Base-by-base conservation (phyloP, 2,113 vertebrate species). In the Camelus dromedarius region DNA sequence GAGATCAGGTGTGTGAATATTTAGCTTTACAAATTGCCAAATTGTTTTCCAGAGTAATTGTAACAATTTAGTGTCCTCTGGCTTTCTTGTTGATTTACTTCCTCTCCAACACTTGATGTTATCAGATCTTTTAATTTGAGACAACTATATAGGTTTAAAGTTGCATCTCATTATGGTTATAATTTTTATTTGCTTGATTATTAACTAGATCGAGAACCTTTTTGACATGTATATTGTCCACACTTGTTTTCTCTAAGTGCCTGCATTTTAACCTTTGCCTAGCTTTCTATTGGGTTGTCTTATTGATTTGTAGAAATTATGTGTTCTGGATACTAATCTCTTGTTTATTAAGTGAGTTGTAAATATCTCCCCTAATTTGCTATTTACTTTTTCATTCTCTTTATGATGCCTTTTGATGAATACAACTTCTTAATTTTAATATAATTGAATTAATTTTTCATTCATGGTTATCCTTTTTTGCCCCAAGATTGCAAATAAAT, bases 361-460 rank as follows among this genome's bases (percentile, higher is more conserved):
- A 58, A 79, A 50, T 52, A 26, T 69, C 28, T 79, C 19, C 87
- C 24, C n/a, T 64, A 66, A 15, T 18, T 92, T 70, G 2, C 30
- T 32, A 24, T 54, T 85, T 72, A 24, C 48, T 62, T 88, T 79
- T 32, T 24, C 30, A 72, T 69, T 92, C 20, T 89, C 4, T 60
- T 93, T 67, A n/a, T 54, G 46, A 46, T 85, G 19, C 0, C 30
- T 62, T 77, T 73, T 85, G 32, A 81, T 42, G 19, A 89, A 62
- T 8, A 50, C 3, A 89, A 48, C 67, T 92, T 95, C 60, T 95
- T 42, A 93, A 62, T 70, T 54, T 83, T 88, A 82, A 62, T 48
- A 13, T 69, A 64, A 76, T 62, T 70, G 5, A 76, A 15, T 50
- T 56, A 48, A 56, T 67, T 56, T 58, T 83, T 76, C 28, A 72